These are phyloP conservation scores for Hypotaenidia okinawae DNA, from an alignment of 2,797 vertebrate genomes.

Conservation along the genomic window DNA sequence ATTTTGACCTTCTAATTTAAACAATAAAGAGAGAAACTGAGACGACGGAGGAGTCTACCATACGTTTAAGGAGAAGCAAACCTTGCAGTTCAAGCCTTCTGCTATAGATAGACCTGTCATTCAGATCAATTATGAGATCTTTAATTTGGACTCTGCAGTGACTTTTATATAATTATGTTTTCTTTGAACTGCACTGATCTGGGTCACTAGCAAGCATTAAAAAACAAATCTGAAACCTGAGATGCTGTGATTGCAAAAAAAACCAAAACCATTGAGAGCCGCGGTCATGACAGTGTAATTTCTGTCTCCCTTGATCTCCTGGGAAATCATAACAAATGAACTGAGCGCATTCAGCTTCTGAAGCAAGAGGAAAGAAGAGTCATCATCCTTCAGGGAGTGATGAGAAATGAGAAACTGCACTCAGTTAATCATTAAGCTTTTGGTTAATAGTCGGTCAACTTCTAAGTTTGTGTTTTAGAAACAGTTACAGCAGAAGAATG, in stretches of 20 bases:
- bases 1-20: constrained; percentile 39
- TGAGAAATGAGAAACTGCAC: background rate
- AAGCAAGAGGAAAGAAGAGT: background rate
- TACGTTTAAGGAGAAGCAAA: constrained; percentile 11
- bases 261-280: background rate
- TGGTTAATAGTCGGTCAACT: background rate
- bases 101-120: constrained; percentile 57
- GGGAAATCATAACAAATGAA: constrained; percentile 9
- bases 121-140: constrained; percentile 43
- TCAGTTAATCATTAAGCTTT: background rate
- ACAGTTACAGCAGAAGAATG: background rate
- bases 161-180: constrained; percentile 60
- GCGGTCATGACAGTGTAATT: background rate
- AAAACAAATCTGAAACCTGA: constrained; percentile 64
- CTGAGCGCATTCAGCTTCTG: background rate
- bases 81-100: constrained; percentile 36
- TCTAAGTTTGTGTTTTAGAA: background rate
- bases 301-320: constrained; percentile 16
- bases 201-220: constrained; percentile 43
- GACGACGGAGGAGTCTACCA: background rate
- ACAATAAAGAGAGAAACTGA: background rate
- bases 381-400: background rate
- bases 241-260: constrained; percentile 15
- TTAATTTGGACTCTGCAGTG: constrained; percentile 62
- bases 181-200: constrained; percentile 62